Base-by-base conservation (phyloP, 2,797 vertebrate species). In the Babyrousa celebensis region DNA sequence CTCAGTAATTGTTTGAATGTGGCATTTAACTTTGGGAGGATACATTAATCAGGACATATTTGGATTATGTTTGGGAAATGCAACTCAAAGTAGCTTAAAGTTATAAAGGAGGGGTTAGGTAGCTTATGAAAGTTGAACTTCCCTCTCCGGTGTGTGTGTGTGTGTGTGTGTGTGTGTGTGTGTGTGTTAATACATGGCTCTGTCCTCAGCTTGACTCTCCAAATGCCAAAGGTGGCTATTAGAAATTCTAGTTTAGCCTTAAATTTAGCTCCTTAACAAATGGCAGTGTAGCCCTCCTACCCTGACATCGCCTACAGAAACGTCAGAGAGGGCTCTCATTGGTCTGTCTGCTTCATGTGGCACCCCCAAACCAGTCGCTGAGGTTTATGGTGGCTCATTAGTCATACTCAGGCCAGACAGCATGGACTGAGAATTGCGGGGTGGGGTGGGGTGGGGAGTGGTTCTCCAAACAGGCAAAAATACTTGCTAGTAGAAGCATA, bases 41-140 rank as follows among this genome's bases (percentile, higher is more conserved):
- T 27, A 5, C 9, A n/a, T 67, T 72, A 36, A 58, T 65, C 67
- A 82, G 75, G 60, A 65, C 36, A 48, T 29, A 58, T 91, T 72
- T 12, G 67, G 48, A 9, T 89, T 89, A 48, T 72, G 15, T 85
- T 95, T 58, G 52, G 72, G 78, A 94, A 94, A 54, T 40, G 68
- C 20, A 90, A 40, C 63, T 79, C 63, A 60, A 54, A 40, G n/a
- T 68, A 70, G 16, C 56, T 70, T 54, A 23, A 77, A n/a, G 25
- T 71, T 67, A 36, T 68, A 48, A 77, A 17, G 15, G 36, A 72
- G 32, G n/a, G 16, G 5, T 43, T 6, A 12, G 29, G 17, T 74
- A 86, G 23, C 32, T 67, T 74, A 17, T 40, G 5, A 52, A 56
- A 25, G 32, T 52, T 48, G 23, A 72, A 9, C 18, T 40, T 79